A percentile compares a stretch with the other conserved stretches of the same genome.
Evolutionary conservation across 1,140 invertebrate species (phyloP).

Genomic region (Aphidius ervi): DNA sequence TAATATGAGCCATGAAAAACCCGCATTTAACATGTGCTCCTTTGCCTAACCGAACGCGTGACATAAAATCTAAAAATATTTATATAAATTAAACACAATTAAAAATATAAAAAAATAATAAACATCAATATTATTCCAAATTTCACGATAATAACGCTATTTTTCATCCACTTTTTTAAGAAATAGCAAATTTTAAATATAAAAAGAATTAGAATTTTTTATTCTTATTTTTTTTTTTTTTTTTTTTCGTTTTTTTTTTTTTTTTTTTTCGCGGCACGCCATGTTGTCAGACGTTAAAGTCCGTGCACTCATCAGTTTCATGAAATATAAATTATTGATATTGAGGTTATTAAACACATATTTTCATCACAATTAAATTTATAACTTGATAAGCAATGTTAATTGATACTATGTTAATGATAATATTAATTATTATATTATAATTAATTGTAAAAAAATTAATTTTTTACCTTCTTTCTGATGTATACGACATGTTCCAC

Average conservation of each 20-base stretch:
- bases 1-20: no score
- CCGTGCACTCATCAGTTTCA: slow-evolving; percentile 37
- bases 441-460: not conserved
- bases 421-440: not conserved
- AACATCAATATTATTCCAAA: no score
- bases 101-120: no score
- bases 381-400: no score
- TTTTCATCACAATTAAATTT: no score
- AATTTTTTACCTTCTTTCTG: slow-evolving; percentile 65
- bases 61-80: no score
- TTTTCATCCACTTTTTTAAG: no score
- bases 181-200: not conserved
- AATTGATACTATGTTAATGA: not conserved
- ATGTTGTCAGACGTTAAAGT: slow-evolving; percentile 64
- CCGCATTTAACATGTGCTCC: no score
- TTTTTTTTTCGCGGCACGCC: slow-evolving; percentile 55
- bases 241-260: no score
- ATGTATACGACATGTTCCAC: slow-evolving; percentile 72
- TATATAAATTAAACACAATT: no score
- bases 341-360: not conserved
- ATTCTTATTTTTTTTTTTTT: slow-evolving; percentile 15
- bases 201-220: not conserved
- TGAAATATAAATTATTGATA: slow-evolving; percentile 17
- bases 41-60: no score
- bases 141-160: no score